A percentile compares a stretch with the other conserved stretches of the same genome.
Evolutionary conservation across 2,797 vertebrate species (phyloP).

Genomic region (Iguana delicatissima): DNA sequence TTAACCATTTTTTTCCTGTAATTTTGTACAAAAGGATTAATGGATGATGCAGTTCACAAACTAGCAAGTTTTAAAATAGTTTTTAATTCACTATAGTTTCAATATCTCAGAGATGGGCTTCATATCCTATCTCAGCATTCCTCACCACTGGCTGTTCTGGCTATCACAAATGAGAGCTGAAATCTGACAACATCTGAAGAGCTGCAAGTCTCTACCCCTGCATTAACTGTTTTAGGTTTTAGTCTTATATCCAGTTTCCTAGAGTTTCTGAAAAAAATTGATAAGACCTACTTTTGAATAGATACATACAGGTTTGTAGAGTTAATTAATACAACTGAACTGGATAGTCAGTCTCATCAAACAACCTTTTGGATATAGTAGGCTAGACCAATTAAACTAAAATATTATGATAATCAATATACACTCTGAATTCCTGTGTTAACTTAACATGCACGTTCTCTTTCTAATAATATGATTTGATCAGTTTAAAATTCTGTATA

Average conservation of each 20-base stretch:
- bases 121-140: too few relatives aligned
- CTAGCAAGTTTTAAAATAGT: neutral
- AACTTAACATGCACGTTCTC: neutral
- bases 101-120: neutral
- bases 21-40: neutral
- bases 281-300: neutral
- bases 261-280: neutral
- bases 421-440: neutral
- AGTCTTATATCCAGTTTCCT: neutral
- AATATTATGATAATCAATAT: neutral
- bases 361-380: too few relatives aligned
- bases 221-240: neutral
- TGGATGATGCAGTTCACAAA: neutral
- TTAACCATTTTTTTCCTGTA: neutral
- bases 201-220: too few relatives aligned
- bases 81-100: neutral
- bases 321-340: neutral
- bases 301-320: neutral
- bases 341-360: neutral
- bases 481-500: neutral
- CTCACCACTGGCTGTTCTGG: too few relatives aligned
- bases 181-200: too few relatives aligned
- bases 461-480: neutral
- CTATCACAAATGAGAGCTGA: too few relatives aligned
- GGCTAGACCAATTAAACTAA: neutral